phyloP scores from a whole-genome alignment of 1,140 invertebrate species.

The Brachionus angularis region DNA sequence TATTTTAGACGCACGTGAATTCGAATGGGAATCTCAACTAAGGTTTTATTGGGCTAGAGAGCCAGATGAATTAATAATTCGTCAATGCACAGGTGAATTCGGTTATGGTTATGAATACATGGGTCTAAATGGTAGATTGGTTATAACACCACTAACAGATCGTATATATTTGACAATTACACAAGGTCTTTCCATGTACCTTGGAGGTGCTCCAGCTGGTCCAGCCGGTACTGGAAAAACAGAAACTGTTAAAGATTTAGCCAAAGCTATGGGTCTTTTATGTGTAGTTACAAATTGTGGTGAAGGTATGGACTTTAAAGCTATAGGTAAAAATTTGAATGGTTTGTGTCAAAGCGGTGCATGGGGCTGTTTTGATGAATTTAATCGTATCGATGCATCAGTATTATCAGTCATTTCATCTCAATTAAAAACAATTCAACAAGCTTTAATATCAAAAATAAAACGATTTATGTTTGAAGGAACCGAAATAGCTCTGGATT shows the following conservation, averaged over 20 bases:
- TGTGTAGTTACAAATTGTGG: conserved; percentile 87
- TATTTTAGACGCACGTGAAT: conserved; percentile 74
- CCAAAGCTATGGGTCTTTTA: conserved; percentile 76
- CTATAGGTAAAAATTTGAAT: conserved; percentile 76
- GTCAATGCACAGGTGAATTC: conserved; percentile 81
- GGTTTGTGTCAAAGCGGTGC: conserved; percentile 73
- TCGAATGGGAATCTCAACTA: conserved; percentile 85
- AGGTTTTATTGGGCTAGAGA: conserved; percentile 81
- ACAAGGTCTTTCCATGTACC: conserved; percentile 81
- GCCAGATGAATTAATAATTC: conserved; percentile 72
- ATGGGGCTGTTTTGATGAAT: conserved; percentile 75
- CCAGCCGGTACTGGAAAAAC: conserved; percentile 75
- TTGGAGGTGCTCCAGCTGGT: conserved; percentile 77
- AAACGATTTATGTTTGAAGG: conserved; percentile 75
- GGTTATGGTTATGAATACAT: conserved; percentile 90
- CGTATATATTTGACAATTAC: conserved; percentile 84
- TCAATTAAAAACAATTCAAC: conserved; percentile 79
- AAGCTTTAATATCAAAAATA: conserved; percentile 70
- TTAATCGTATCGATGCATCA: conserved; percentile 82
- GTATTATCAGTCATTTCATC: conserved; percentile 85
- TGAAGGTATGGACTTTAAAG: conserved; percentile 80
- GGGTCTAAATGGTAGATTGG: conserved; percentile 80
- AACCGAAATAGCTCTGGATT: conserved; percentile 72
- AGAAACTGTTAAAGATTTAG: conserved; percentile 81
- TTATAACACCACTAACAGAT: conserved; percentile 84